Conservation (phyloP, 1,140 invertebrate genomes). For the Halesus radiatus region DNA sequence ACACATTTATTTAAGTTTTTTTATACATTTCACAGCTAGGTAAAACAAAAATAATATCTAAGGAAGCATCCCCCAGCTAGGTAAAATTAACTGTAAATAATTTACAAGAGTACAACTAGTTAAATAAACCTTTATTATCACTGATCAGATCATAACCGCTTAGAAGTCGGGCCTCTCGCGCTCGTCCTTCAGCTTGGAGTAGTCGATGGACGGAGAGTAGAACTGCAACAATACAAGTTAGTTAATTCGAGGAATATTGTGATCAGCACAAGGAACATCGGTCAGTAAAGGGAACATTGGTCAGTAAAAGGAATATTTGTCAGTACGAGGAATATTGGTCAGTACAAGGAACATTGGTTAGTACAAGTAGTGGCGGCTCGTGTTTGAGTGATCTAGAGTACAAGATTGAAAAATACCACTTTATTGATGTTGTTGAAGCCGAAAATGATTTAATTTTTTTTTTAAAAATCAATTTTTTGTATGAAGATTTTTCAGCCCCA, state of each 20-base stretch:
- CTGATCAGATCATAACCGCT: slow-evolving; percentile 16
- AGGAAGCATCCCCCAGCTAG: neutral
- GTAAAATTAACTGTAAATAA: neutral
- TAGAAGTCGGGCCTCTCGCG: slow-evolving; percentile 74
- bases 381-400: no score
- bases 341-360: no score
- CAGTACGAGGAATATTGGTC: no score
- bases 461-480: no score
- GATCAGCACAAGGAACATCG: no score
- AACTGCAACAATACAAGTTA: slow-evolving; percentile 69
- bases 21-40: neutral
- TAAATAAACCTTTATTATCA: neutral
- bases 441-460: no score
- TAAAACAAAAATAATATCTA: slow-evolving; percentile 11
- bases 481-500: no score
- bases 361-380: no score
- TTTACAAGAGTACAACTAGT: slow-evolving; percentile 20
- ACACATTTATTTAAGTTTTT: slow-evolving; percentile 1
- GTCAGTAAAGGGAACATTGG: no score
- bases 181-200: slow-evolving; percentile 73
- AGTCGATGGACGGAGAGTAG: slow-evolving; percentile 76
- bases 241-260: neutral
- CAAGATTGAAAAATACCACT: no score
- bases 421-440: no score
- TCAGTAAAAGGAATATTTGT: no score